Conservation (phyloP, 2,113 vertebrate species). For the Sakesphorus luctuosus region DNA sequence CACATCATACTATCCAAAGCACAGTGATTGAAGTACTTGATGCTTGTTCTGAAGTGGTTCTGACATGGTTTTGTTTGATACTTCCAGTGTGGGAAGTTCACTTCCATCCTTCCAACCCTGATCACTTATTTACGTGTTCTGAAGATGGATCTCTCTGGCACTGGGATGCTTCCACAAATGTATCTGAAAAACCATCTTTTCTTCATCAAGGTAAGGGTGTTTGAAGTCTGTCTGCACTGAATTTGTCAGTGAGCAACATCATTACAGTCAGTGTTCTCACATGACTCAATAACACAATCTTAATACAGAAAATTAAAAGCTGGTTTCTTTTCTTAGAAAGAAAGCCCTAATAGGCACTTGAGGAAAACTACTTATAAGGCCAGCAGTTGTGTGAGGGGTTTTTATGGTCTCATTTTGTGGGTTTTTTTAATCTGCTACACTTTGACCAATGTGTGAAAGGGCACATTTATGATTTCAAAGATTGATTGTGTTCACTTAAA, state of each 20-base stretch:
- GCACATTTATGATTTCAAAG: neutral
- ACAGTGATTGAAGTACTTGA: neutral
- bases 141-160: slow-evolving; percentile 97
- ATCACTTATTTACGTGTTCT: slow-evolving; percentile 96
- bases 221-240: neutral
- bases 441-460: neutral
- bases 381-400: neutral
- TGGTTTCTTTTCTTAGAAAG: neutral
- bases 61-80: neutral
- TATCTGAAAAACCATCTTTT: slow-evolving; percentile 86
- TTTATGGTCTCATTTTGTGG: neutral
- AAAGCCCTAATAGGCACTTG: neutral
- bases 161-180: slow-evolving; percentile 86
- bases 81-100: slow-evolving; percentile 95
- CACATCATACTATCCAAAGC: neutral
- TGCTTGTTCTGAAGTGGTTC: neutral
- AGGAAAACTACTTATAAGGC: neutral
- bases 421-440: neutral
- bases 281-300: neutral
- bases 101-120: slow-evolving; percentile 95
- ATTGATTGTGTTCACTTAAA: neutral
- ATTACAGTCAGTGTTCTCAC: neutral
- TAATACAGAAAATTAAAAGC: neutral
- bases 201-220: slow-evolving; percentile 84
- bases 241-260: neutral